These are phyloP conservation scores for Cinclus mexicanus DNA, from an alignment of 2,113 vertebrate genomes.

Conservation along the genomic window DNA sequence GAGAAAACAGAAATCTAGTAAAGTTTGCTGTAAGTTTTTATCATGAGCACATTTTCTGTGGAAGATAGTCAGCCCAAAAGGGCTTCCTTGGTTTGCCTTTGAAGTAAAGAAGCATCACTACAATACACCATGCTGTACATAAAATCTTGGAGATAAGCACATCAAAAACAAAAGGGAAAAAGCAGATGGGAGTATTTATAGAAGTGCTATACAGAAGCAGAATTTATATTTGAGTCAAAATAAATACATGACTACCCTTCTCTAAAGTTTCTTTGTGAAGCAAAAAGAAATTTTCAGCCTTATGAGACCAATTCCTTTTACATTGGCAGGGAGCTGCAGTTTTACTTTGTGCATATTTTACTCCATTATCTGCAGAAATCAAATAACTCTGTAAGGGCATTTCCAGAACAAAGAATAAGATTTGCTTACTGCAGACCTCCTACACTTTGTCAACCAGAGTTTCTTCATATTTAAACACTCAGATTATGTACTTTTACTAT, in stretches of 20 bases:
- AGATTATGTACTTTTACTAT: neutral
- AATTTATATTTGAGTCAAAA: neutral
- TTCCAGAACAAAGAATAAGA: neutral
- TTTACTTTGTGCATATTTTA: neutral
- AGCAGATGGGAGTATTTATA: neutral
- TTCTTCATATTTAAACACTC: neutral
- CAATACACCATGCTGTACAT: neutral
- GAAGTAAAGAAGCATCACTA: neutral
- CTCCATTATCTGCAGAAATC: neutral
- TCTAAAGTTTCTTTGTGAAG: neutral
- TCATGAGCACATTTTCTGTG: neutral
- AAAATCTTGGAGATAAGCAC: neutral
- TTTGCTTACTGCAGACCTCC: neutral
- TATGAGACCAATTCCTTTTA: neutral
- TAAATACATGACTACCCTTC: neutral
- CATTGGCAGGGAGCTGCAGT: neutral
- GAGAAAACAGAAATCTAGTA: neutral
- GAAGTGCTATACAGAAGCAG: neutral
- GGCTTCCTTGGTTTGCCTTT: neutral
- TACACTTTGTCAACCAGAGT: neutral
- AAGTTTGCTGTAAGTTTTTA: neutral
- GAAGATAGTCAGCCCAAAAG: neutral
- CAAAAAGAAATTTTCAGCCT: neutral
- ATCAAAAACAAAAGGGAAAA: neutral
- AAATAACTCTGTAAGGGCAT: neutral